phyloP scores from a whole-genome alignment of 2,797 vertebrate genomes.

The Sphaeramia orbicularis region DNA sequence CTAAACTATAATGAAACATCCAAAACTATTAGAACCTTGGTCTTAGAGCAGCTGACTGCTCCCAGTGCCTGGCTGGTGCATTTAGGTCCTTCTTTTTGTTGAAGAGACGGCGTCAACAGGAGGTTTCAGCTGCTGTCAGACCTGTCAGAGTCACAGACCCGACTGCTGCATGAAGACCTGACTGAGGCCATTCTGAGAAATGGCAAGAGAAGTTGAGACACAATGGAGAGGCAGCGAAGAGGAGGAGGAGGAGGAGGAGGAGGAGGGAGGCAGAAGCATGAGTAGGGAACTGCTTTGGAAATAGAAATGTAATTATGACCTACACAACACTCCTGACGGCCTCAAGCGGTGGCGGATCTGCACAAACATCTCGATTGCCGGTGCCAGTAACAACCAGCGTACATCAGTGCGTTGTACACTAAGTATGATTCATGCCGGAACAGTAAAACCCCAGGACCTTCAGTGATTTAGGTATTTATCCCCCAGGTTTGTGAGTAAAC shows the following conservation, averaged over 20 bases:
- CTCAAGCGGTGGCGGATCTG: not conserved
- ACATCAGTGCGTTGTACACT: not conserved
- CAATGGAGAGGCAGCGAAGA: slow-evolving; percentile 19
- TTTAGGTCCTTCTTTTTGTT: slow-evolving; percentile 18
- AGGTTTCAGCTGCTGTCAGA: slow-evolving; percentile 41
- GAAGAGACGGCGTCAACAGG: slow-evolving; percentile 21
- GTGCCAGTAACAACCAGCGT: slow-evolving; percentile 10
- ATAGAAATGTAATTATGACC: slow-evolving; percentile 40
- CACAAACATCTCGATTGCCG: slow-evolving; percentile 10
- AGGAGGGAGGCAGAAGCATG: not conserved
- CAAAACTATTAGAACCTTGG: too few species aligned
- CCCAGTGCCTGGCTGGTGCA: not conserved
- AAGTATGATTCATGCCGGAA: slow-evolving; percentile 12
- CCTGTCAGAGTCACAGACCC: slow-evolving; percentile 29
- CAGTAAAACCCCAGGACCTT: slow-evolving; percentile 4
- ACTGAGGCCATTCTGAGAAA: slow-evolving; percentile 20
- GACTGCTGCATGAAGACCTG: slow-evolving; percentile 26
- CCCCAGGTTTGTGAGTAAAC: not conserved
- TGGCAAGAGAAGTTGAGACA: slow-evolving; percentile 17
- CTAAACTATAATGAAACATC: too few species aligned
- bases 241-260: slow-evolving; percentile 38
- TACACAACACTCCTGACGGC: slow-evolving; percentile 14
- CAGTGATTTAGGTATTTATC: slow-evolving; percentile 4
- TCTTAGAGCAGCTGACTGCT: too few species aligned
- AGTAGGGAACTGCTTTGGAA: slow-evolving; percentile 31